Base-by-base conservation (phyloP, 2,113 vertebrate species). In the Hemichromis elongatus region DNA sequence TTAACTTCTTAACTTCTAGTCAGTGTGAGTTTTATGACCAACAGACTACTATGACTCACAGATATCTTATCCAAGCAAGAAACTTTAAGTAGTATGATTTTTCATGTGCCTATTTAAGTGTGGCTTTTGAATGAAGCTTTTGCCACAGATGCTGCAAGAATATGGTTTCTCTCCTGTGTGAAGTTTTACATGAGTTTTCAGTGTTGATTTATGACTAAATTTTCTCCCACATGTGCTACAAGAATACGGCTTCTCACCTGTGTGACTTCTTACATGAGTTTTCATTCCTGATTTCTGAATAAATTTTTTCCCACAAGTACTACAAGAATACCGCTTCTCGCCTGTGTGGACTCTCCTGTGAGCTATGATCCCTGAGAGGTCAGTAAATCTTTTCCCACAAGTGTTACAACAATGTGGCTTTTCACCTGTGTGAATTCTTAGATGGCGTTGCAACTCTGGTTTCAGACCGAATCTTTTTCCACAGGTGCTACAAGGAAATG, bases 121-220 rank as follows among this genome's bases (percentile, higher is more conserved):
- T 63, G 19, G 59, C 18, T 63, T 63, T 63, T 63, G 59, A 37
- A 63, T 30, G n/a, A 63, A 63, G 30, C 59, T 63, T 63, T 63
- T 63, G 0, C 59, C 59, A 37, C 59, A 63, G 30, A 63, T 63
- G 2, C 59, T 63, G 37, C 59, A 63, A 37, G 59, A 63, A 63
- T 63, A 30, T n/a, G 59, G 59, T 63, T 63, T 63, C 59, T 63
- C 59, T n/a, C 59, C 59, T 1, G 59, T 63, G 30, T 63, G 59
- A 63, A 63, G 59, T 63, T 63, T 63, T 63, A 63, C 4, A 2
- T 63, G 59, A 63, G 59, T 63, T 63, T 63, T 30, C 18, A 63
- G 18, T 63, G 59, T 63, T 63, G 59, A 63, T 35, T 35, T 63
- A 63, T 63, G 59, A 63, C 59, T 35, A 63, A 63, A 63, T 63